A percentile compares a stretch with the other conserved stretches of the same genome.
These are phyloP conservation scores for Colistium nudipinnis DNA, from an alignment of 2,113 vertebrate genomes.

Conservation along the genomic window DNA sequence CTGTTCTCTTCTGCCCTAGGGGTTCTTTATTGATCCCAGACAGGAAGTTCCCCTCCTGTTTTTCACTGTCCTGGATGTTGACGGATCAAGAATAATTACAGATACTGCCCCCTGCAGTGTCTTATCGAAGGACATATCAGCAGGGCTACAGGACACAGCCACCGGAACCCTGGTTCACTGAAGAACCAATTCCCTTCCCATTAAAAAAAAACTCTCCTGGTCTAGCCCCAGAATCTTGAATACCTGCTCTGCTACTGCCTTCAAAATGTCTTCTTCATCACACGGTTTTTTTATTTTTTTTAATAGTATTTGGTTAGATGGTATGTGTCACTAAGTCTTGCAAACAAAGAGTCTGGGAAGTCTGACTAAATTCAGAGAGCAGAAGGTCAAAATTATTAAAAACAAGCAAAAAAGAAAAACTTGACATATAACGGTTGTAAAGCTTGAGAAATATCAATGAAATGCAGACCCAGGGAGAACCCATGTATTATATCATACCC, in stretches of 20 bases:
- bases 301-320: too few species aligned
- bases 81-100: conserved; percentile 53
- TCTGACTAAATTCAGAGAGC: too few species aligned
- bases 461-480: background rate
- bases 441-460: background rate
- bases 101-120: conserved; percentile 4
- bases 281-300: background rate
- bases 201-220: background rate
- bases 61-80: conserved; percentile 29
- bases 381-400: background rate
- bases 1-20: background rate
- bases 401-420: background rate
- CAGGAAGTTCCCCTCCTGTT: conserved; percentile 18
- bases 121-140: conserved; percentile 40
- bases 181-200: conserved; percentile 11
- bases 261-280: background rate
- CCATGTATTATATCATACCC: background rate
- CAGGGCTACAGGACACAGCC: conserved; percentile 3
- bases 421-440: too few species aligned
- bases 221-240: too few species aligned
- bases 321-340: too few species aligned
- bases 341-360: too few species aligned
- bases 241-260: background rate
- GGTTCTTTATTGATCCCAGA: conserved; percentile 42
- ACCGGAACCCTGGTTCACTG: conserved; percentile 4